Conservation (phyloP, 2,113 vertebrate species). For the Dermatemys mawii region DNA sequence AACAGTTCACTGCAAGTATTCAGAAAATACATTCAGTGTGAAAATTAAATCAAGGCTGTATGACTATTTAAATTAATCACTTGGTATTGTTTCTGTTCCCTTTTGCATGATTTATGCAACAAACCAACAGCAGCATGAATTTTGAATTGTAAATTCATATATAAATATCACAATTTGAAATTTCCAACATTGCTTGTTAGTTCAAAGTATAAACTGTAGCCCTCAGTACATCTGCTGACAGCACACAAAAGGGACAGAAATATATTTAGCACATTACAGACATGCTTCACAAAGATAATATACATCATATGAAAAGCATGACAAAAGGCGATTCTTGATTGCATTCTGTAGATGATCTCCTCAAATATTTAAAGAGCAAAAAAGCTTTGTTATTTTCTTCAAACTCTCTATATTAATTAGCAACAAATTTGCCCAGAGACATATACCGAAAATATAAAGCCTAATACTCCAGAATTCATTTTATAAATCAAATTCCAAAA, state of each 20-base stretch:
- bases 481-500: slow-evolving; percentile 15
- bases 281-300: not conserved
- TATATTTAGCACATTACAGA: not conserved
- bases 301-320: fast-evolving
- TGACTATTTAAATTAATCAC: not conserved
- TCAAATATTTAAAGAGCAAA: not conserved
- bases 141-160: not conserved
- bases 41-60: not conserved
- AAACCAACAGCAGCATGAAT: fast-evolving
- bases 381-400: not conserved
- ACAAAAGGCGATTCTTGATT: not conserved
- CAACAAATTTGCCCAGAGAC: not conserved
- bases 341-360: not conserved
- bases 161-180: not conserved
- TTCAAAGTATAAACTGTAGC: not conserved
- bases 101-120: fast-evolving
- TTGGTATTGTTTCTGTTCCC: fast-evolving
- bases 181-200: not conserved
- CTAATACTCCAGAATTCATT: not conserved
- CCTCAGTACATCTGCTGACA: not conserved
- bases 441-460: not conserved
- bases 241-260: not conserved
- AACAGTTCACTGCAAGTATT: not conserved
- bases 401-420: not conserved
- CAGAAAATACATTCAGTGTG: fast-evolving